Evolutionary conservation across 2,888 invertebrate species (phyloP), one percentile per base, ranked within the genome.

Genomic region (Nematopogon swammerdamellus): DNA sequence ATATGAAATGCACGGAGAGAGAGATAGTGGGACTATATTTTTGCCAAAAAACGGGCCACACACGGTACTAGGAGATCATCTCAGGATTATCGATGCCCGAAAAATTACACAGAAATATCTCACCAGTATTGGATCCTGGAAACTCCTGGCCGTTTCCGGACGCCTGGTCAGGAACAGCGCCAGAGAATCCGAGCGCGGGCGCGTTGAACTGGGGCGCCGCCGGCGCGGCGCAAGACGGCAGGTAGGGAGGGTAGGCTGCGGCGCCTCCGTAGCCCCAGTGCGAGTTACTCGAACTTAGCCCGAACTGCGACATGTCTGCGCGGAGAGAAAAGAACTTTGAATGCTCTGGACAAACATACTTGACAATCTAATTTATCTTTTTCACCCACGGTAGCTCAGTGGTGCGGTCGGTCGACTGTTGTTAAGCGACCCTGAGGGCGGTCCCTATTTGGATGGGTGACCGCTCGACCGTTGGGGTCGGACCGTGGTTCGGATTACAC

Each of bases 231-330:
- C 88, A 92, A 18, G 88, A 91, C 25, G 88, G 88, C 61, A 93
- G 81, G 67, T 93, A 94, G 14, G 92, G 91, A 1, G 92, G 91
- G 70, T 93, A 94, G 14, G 91, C 92, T 51, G 90, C 88, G 20
- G 92, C 89, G 45, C 91, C 86, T 44, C 92, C 88, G 67, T 92
- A 92, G 55, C 93, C 92, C 93, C 93, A 93, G 65, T 91, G 91
- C 11, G 91, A 88, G 70, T 93, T 92, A 60, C 90, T 87, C 60
- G 90, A 88, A 68, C 91, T 89, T 64, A 91, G 72, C 45, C 91
- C 90, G 65, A 92, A 92, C 70, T 91, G 91, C 58, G 91, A 86
- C 91, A 92, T 91, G 71, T 92, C 91, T 92, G 75, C 3, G 67
- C 61, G 52, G 57, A 56, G 54, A 51, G 25, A 25, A 20, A 30